Base-by-base conservation (phyloP, 2,888 invertebrate species). In the Syrista parreyssii region DNA sequence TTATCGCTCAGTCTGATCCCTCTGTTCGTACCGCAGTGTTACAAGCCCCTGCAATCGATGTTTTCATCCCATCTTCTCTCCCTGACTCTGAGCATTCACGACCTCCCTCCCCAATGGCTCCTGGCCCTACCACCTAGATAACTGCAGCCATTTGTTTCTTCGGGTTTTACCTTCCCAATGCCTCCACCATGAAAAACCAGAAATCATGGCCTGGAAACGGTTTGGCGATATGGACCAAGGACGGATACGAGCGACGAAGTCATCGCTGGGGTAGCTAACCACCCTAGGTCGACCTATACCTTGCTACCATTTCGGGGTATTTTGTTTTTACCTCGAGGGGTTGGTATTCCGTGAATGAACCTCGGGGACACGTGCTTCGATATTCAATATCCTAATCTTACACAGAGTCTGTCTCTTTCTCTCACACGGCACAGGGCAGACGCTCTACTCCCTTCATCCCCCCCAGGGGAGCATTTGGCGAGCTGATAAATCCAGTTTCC, bases 21-120 rank as follows among this genome's bases (percentile, higher is more conserved):
- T 84, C 84, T 84, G 89, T 89, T 89, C 89, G 86, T 89, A 86
- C 89, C 88, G 85, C 87, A 85, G 86, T 89, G 86, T 88, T 89
- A 89, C 89, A 89, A 89, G 86, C 87, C 85, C 85, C 86, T 85
- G 88, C 88, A 88, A 89, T 89, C 88, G 88, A 87, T 89, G 88
- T 88, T 89, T 85, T 87, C 87, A 84, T 87, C 85, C 84, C 86
- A 85, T 86, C 84, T 85, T 84, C 84, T 82, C 34, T 55, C 31
- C 35, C 68, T 35, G 73, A 73, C 68, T 71, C 35, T 33, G 23
- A 11, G 32, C 73, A n/a, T 73, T 23, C 71, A 71, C 71, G 23
- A 4, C 35, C 40, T 23, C 55, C 74, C 69, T 40, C 12, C 55
- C 74, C 75, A 77, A 68, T 68, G 74, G 68, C 55, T 32, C 71